Evolutionary conservation across 2,113 vertebrate genomes (phyloP).

Genomic region (Rana temporaria): DNA sequence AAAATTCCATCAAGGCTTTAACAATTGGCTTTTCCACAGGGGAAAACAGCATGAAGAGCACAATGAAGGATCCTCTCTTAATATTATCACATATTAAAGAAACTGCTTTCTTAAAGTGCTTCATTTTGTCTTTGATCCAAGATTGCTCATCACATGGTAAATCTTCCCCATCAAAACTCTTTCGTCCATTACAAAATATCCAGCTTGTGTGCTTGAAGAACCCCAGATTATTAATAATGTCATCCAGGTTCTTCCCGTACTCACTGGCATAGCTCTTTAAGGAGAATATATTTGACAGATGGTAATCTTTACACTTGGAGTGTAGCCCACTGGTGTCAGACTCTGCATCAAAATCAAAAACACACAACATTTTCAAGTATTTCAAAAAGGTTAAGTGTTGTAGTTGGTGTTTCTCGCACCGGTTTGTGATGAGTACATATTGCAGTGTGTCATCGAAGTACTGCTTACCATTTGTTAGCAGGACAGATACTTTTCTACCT

Average conservation of each 20-base stretch:
- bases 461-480: constrained; percentile 76
- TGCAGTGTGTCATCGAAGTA: constrained; percentile 74
- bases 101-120: constrained; percentile 71
- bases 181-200: constrained; percentile 85
- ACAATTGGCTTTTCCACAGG: constrained; percentile 76
- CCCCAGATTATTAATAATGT: constrained; percentile 65
- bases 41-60: constrained; percentile 78
- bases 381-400: constrained; percentile 72
- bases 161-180: constrained; percentile 73
- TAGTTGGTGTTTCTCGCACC: constrained; percentile 70
- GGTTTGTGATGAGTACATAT: constrained; percentile 82
- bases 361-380: constrained; percentile 78
- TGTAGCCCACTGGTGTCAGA: constrained; percentile 77
- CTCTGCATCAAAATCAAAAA: constrained; percentile 84
- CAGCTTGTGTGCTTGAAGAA: constrained; percentile 83
- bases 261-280: constrained; percentile 72
- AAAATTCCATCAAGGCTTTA: constrained; percentile 81
- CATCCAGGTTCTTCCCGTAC: constrained; percentile 59
- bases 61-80: constrained; percentile 71
- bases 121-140: constrained; percentile 78
- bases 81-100: constrained; percentile 79
- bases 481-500: constrained; percentile 48
- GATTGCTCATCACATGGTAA: constrained; percentile 74
- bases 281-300: constrained; percentile 71
- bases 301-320: constrained; percentile 71